These are phyloP conservation scores for Drosophila albomicans DNA, from an alignment of 1,140 invertebrate species.

Conservation along the genomic window DNA sequence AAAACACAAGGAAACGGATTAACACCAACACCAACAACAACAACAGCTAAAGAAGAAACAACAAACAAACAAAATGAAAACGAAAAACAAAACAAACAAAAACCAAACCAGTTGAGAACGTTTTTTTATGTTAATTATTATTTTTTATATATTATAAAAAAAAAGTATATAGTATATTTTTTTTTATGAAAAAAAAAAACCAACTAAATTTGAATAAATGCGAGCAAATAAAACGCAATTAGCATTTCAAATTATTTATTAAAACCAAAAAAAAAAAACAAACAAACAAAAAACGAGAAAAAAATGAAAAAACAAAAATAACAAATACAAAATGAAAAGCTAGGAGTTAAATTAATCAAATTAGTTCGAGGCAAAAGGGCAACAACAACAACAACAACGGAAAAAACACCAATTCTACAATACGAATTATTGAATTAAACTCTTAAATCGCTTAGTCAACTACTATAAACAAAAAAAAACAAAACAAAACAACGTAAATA, in stretches of 20 bases:
- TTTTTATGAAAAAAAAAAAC: slow-evolving; percentile 43
- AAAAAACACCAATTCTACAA: slow-evolving; percentile 12
- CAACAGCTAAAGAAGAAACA: slow-evolving; percentile 31
- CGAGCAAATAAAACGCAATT: slow-evolving; percentile 42
- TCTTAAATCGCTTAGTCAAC: slow-evolving; percentile 44
- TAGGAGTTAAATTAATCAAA: slow-evolving; percentile 23
- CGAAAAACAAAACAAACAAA: slow-evolving; percentile 63
- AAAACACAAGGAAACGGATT: neutral
- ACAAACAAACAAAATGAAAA: slow-evolving; percentile 52
- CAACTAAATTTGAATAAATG: slow-evolving; percentile 65
- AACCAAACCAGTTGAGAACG: slow-evolving; percentile 81
- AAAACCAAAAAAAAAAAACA: slow-evolving; percentile 49
- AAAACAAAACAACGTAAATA: neutral
- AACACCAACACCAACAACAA: slow-evolving; percentile 19
- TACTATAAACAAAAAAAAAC: neutral
- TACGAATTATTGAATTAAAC: slow-evolving; percentile 22
- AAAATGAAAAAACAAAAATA: slow-evolving; percentile 18
- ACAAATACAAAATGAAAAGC: slow-evolving; percentile 16
- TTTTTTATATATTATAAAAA: slow-evolving; percentile 72
- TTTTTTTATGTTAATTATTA: slow-evolving; percentile 83
- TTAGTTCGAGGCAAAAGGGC: slow-evolving; percentile 27
- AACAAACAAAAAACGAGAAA: slow-evolving; percentile 47
- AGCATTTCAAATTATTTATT: slow-evolving; percentile 32
- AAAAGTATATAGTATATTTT: slow-evolving; percentile 29
- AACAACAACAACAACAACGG: slow-evolving; percentile 16